Evolutionary conservation across 2,888 invertebrate species (phyloP).

Genomic region (Drosophila algonquin): DNA sequence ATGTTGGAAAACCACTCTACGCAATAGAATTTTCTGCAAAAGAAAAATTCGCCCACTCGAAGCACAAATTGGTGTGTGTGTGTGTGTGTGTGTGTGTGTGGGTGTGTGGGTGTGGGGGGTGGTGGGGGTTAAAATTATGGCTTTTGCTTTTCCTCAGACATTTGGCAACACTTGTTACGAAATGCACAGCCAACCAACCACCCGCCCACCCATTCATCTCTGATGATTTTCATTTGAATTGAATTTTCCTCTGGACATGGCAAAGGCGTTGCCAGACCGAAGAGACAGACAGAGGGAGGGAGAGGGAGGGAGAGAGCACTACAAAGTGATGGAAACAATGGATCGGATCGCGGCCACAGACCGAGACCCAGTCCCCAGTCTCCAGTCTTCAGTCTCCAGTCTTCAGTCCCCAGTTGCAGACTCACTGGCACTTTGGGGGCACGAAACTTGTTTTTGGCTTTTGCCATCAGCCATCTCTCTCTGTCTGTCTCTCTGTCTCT

Average conservation of each 20-base stretch:
- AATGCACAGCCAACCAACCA: slow-evolving; percentile 29
- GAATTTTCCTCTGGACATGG: slow-evolving; percentile 46
- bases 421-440: slow-evolving; percentile 65
- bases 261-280: slow-evolving; percentile 56
- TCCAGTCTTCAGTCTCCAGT: too few species aligned
- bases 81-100: neutral
- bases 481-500: slow-evolving; percentile 8
- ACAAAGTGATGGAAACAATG: slow-evolving; percentile 63
- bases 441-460: slow-evolving; percentile 60
- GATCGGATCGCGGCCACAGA: slow-evolving; percentile 50
- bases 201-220: slow-evolving; percentile 15
- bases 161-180: slow-evolving; percentile 78
- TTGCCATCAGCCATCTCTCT: slow-evolving; percentile 10
- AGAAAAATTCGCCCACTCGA: slow-evolving; percentile 42
- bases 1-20: slow-evolving; percentile 32
- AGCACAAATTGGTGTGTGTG: slow-evolving; percentile 6
- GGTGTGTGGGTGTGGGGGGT: too few species aligned
- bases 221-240: slow-evolving; percentile 54
- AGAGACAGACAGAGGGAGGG: neutral
- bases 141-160: slow-evolving; percentile 43
- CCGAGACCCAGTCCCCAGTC: slow-evolving; percentile 36
- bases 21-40: slow-evolving; percentile 42
- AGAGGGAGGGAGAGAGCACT: slow-evolving; percentile 40
- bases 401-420: slow-evolving; percentile 43
- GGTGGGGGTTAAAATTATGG: slow-evolving; percentile 32